Conservation (phyloP, 2,113 vertebrate genomes). For the Fulica atra region DNA sequence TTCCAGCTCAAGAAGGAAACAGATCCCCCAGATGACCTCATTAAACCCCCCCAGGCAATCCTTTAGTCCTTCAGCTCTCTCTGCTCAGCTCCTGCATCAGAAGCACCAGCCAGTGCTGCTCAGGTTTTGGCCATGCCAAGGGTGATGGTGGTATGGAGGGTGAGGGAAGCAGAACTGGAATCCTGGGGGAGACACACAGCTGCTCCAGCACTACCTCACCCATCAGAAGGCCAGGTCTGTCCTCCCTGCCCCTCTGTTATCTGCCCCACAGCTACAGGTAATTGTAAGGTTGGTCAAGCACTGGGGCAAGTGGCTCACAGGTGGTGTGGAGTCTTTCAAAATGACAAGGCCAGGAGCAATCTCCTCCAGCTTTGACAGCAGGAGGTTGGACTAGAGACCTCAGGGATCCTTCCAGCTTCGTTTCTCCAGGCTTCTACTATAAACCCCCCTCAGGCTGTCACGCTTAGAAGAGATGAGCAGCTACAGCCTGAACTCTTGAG, state of each 20-base stretch:
- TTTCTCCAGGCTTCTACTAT: neutral
- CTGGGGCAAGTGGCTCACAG: neutral
- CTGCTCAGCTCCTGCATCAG: fast-evolving
- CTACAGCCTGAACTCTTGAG: neutral
- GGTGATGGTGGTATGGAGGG: neutral
- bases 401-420: neutral
- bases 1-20: neutral
- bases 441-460: neutral
- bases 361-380: neutral
- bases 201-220: neutral
- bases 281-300: neutral
- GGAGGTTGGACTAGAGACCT: neutral
- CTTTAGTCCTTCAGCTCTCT: neutral
- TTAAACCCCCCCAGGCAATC: neutral
- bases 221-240: neutral
- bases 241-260: neutral
- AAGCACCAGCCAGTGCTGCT: neutral
- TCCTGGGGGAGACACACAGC: fast-evolving
- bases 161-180: neutral
- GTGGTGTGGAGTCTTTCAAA: neutral
- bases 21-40: neutral
- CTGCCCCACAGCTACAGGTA: too few species aligned
- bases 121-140: neutral
- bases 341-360: neutral
- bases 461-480: neutral